Conservation (phyloP, 2,888 invertebrate genomes). For the Sinhomidia bicolor region DNA sequence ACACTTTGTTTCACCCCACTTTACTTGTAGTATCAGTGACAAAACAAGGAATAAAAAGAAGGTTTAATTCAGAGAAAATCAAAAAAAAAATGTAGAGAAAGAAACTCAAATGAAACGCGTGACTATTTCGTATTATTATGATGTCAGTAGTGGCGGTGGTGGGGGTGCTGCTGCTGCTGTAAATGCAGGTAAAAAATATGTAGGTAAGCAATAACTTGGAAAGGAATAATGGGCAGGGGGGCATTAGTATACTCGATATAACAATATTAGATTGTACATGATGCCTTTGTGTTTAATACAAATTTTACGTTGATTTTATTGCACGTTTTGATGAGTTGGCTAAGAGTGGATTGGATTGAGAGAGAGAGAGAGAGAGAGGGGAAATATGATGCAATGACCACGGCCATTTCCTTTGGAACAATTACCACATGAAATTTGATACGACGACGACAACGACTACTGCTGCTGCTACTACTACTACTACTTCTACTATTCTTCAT, state of each 20-base stretch:
- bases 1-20: neutral
- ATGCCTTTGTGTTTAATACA: neutral
- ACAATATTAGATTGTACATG: too few species aligned
- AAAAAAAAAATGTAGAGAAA: neutral
- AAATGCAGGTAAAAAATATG: neutral
- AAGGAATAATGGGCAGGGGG: too few species aligned
- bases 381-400: neutral
- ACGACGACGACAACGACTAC: too few species aligned
- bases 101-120: neutral
- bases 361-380: neutral
- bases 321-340: neutral
- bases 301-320: neutral
- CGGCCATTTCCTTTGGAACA: too few species aligned
- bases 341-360: neutral
- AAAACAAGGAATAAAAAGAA: slow-evolving; percentile 2
- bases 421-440: too few species aligned
- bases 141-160: too few species aligned
- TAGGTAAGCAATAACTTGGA: neutral
- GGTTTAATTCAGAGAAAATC: neutral
- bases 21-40: neutral
- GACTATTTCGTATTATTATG: neutral
- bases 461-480: too few species aligned
- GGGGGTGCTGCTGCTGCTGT: neutral
- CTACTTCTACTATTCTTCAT: too few species aligned
- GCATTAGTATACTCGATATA: too few species aligned